Conservation (phyloP, 2,888 invertebrate species). For the Xestia xanthographa region DNA sequence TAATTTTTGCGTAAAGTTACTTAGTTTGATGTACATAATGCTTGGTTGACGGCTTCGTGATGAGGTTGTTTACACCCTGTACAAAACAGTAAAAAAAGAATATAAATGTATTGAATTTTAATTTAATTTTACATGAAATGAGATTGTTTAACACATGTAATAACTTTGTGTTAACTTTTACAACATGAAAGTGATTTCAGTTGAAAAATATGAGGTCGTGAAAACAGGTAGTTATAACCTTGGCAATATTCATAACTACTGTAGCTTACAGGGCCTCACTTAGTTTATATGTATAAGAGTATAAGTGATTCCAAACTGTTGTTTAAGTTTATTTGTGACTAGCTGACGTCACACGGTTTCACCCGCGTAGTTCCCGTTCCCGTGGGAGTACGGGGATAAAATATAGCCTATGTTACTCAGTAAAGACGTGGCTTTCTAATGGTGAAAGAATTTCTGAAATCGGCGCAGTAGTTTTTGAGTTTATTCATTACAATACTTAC, state of each 20-base stretch:
- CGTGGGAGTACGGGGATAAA: no score
- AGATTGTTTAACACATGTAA: background rate
- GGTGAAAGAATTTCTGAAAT: no score
- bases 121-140: background rate
- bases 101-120: background rate
- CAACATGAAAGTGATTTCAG: constrained; percentile 59
- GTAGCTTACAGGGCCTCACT: constrained; percentile 51
- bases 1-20: no score
- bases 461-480: no score
- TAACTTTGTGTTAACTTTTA: constrained; percentile 28
- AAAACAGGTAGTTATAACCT: constrained; percentile 55
- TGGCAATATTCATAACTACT: constrained; percentile 61
- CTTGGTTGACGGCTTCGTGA: no score
- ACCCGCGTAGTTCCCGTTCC: no score
- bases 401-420: no score
- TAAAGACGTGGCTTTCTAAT: no score
- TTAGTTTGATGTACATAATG: no score
- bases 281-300: background rate
- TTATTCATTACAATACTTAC: no score
- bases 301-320: background rate
- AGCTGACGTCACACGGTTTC: no score
- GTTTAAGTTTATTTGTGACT: background rate
- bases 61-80: no score
- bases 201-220: constrained; percentile 64
- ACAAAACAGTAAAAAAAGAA: background rate